Base-by-base conservation (phyloP, 2,113 vertebrate species). In the Regulus satrapa region DNA sequence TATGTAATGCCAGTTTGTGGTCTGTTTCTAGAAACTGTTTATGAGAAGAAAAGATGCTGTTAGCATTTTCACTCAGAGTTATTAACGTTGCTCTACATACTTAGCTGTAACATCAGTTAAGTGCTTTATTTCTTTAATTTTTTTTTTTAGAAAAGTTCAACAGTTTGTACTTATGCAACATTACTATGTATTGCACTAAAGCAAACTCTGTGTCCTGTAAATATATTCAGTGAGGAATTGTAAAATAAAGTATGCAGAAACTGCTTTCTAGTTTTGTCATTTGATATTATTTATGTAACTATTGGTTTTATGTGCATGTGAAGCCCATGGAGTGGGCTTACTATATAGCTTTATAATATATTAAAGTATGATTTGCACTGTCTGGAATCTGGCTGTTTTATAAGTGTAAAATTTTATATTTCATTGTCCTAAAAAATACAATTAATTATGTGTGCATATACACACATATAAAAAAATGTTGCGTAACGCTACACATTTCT, bases 111-210 rank as follows among this genome's bases (percentile, higher is more conserved):
- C 96, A 98, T 98, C 98, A 98, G 98, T 98, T 98, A 97, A 97
- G 97, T 98, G 97, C 98, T 97, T 98, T 98, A 91, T 98, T 97
- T 98, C 98, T 97, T 98, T 98, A 51, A 71, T 91, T 94, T 94
- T 95, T 94, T 94, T 95, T 97, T 98, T 98, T 97, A 97, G 98
- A 98, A 97, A 96, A 96, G 97, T 94, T 97, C 97, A 98, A 98
- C 96, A 94, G 98, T 99, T 99, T 99, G 98, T 99, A 99, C 98
- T 99, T 99, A 99, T 98, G 99, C 98, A 99, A 98, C 98, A 99
- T 99, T 98, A 98, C 97, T 98, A 98, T 99, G 98, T 99, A 99
- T 98, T 99, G 99, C 99, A 99, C 98, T 99, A 98, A 98, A 98
- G 98, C 98, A 98, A 99, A 98, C 98, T 98, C 98, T 94, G 98